A percentile compares a stretch with the other conserved stretches of the same genome.
phyloP scores from a whole-genome alignment of 1,140 invertebrate genomes.

The Papilio machaon region DNA sequence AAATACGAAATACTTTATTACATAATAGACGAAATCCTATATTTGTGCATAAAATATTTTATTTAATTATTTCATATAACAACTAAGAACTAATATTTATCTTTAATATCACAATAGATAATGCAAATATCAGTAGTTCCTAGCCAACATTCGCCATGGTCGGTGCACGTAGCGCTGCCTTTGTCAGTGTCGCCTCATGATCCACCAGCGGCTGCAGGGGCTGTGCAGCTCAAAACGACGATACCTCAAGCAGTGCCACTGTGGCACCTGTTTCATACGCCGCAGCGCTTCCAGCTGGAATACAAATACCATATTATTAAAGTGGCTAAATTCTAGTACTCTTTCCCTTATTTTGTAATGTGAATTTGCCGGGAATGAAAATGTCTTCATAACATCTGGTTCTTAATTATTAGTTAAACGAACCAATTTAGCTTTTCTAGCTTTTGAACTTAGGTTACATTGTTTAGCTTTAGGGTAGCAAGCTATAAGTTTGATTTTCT shows the following conservation, averaged over 20 bases:
- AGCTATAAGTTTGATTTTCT: background rate
- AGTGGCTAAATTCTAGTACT: no score
- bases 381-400: no score
- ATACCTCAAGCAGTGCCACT: conserved; percentile 91
- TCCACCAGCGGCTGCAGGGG: conserved; percentile 85
- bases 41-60: background rate
- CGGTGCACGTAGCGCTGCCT: background rate
- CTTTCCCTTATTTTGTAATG: no score
- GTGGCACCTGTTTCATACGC: conserved; percentile 87
- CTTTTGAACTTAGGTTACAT: background rate
- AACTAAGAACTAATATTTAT: background rate
- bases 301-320: conserved; percentile 20
- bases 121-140: background rate
- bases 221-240: conserved; percentile 88
- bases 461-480: background rate
- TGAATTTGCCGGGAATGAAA: no score
- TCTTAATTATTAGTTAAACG: no score
- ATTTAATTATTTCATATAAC: background rate
- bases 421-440: background rate
- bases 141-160: background rate
- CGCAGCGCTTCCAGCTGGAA: conserved; percentile 74
- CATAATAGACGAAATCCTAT: no score
- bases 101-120: conserved; percentile 25
- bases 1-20: no score
- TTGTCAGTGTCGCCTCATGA: conserved; percentile 77